Base-by-base conservation (phyloP, 2,888 invertebrate genomes). In the Falcaria lacertinaria region DNA sequence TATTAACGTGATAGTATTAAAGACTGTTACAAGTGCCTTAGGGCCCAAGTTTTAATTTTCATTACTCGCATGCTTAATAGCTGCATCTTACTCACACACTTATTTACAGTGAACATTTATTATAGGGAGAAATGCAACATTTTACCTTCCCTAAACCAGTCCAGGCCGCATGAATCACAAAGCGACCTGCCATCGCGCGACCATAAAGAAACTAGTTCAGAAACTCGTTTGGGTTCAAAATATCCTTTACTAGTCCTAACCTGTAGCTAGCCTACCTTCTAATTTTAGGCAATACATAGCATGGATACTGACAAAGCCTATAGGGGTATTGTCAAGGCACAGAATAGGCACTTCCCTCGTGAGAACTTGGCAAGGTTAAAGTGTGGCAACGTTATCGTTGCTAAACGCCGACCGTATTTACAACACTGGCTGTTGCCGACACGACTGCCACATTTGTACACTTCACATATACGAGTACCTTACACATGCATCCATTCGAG, bases 271-370 rank as follows among this genome's bases (percentile, higher is more conserved):
- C 15, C 25, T 22, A 37, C 22, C 22, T 14, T 41, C 39, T 50
- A 54, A 65, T 74, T 80, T 72, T 72, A 83, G 81, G 80, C 73
- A 74, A 72, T 57, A 70, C 78, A 69, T 75, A 75, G 66, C 67
- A 71, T 64, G 62, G 69, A 68, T 69, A 65, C 66, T 73, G 84
- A 86, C 88, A 88, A 87, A 87, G 77, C 82, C 74, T 74, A 82
- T 80, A 79, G 82, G 72, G 69, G 86, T 88, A 89, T 89, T 88
- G 88, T 88, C 88, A 87, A 87, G 87, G 87, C 87, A 71, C 78
- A 83, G 83, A 88, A 86, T 88, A 80, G 83, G 77, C 87, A 87
- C 85, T 87, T 87, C 88, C 88, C 86, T 80, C 89, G 89, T 89
- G 89, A 88, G 89, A 89, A 89, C 87, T 69, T 75, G 71, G 78